phyloP scores from a whole-genome alignment of 1,140 invertebrate genomes.

The Zaprionus nigranus region DNA sequence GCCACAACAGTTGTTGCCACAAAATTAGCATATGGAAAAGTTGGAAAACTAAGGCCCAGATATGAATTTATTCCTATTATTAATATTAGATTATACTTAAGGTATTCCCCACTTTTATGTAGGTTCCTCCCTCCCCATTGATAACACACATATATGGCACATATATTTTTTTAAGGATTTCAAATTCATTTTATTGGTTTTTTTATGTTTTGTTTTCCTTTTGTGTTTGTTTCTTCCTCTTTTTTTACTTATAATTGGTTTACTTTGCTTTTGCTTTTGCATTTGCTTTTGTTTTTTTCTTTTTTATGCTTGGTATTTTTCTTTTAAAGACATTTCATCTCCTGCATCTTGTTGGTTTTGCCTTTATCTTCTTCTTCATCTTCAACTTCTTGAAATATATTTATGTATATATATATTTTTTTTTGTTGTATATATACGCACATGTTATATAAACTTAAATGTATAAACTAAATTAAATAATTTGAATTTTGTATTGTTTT shows the following conservation, averaged over 20 bases:
- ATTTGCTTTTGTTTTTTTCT: constrained; percentile 50
- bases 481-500: constrained; percentile 70
- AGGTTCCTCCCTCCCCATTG: constrained; percentile 21
- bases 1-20: constrained; percentile 17
- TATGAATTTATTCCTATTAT: background rate
- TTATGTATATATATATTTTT: constrained; percentile 30
- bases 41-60: background rate
- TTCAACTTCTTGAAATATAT: constrained; percentile 17
- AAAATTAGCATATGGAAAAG: constrained; percentile 17
- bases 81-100: background rate
- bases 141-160: constrained; percentile 50
- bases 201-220: constrained; percentile 45
- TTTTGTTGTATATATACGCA: constrained; percentile 64
- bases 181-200: constrained; percentile 83
- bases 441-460: constrained; percentile 81
- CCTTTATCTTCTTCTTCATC: constrained; percentile 34
- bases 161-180: constrained; percentile 81
- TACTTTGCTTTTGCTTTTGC: constrained; percentile 55
- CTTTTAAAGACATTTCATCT: constrained; percentile 66
- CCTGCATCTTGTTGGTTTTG: constrained; percentile 49
- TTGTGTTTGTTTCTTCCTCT: constrained; percentile 56
- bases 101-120: background rate
- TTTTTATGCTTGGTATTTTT: constrained; percentile 63
- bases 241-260: constrained; percentile 70
- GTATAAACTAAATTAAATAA: constrained; percentile 79